Conservation (phyloP, 2,888 invertebrate genomes). For the Machimus rusticus region DNA sequence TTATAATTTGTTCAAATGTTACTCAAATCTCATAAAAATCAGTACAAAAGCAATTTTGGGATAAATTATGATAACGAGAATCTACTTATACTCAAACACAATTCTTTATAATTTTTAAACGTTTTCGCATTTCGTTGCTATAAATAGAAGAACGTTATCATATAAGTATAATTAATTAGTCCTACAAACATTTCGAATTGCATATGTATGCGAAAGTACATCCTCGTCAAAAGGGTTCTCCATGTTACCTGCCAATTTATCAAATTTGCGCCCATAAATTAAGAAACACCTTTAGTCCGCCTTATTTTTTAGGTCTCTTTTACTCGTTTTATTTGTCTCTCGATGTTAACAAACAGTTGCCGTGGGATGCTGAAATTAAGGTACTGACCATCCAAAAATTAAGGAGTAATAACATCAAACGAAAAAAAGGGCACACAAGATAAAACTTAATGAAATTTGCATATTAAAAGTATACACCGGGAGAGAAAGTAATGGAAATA, state of each 20-base stretch:
- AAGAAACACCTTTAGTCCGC: slow-evolving; percentile 28
- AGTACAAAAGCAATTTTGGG: no score
- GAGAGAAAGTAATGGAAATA: neutral
- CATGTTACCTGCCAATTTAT: slow-evolving; percentile 39
- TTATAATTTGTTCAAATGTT: no score
- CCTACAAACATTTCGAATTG: neutral
- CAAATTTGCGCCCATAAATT: slow-evolving; percentile 15
- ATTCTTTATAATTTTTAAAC: no score
- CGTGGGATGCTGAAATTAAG: slow-evolving; percentile 36
- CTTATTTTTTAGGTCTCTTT: slow-evolving; percentile 7
- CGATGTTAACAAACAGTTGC: slow-evolving; percentile 36
- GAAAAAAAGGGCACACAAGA: neutral
- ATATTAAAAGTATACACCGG: slow-evolving; percentile 10
- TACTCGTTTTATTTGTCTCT: neutral
- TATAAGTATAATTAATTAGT: neutral
- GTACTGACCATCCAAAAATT: slow-evolving; percentile 10
- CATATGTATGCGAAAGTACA: neutral
- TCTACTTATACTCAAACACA: no score
- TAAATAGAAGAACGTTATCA: neutral
- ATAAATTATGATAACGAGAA: no score
- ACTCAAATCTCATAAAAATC: no score
- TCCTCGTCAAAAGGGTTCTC: slow-evolving; percentile 13
- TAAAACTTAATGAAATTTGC: slow-evolving; percentile 33
- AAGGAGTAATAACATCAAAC: neutral
- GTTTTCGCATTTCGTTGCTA: no score